phyloP scores from a whole-genome alignment of 2,113 vertebrate genomes.

The Dipodomys stephensi region DNA sequence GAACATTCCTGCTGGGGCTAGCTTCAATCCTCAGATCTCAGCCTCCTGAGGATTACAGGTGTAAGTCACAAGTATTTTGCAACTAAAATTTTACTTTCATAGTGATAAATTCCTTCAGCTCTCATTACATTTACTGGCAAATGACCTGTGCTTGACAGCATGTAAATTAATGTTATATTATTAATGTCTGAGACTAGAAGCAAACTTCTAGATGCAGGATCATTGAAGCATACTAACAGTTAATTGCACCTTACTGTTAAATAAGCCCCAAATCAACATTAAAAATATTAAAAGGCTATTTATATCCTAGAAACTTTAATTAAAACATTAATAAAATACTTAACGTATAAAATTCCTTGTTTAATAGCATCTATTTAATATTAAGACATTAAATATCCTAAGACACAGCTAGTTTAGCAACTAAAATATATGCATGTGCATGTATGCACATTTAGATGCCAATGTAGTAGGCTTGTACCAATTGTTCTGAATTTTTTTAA shows the following conservation, averaged over 20 bases:
- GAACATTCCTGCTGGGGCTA: no score
- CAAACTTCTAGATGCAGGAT: neutral
- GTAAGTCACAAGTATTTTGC: neutral
- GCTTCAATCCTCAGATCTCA: no score
- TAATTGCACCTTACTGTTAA: slow-evolving; percentile 20
- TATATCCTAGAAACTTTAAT: neutral
- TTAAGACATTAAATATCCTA: slow-evolving; percentile 33
- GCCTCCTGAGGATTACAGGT: no score
- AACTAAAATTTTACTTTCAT: neutral
- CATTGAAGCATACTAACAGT: slow-evolving; percentile 41
- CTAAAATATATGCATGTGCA: slow-evolving; percentile 2
- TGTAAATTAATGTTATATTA: neutral
- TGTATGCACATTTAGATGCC: neutral
- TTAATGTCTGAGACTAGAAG: neutral
- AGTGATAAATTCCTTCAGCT: neutral
- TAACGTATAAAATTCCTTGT: slow-evolving; percentile 46
- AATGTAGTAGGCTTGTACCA: slow-evolving; percentile 44
- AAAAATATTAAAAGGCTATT: slow-evolving; percentile 14
- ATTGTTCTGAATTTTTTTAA: slow-evolving; percentile 10
- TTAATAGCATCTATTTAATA: slow-evolving; percentile 44
- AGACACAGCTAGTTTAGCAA: slow-evolving; percentile 45
- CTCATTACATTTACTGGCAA: neutral
- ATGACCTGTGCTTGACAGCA: neutral
- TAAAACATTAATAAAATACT: slow-evolving; percentile 46
- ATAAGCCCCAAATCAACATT: slow-evolving; percentile 32